A percentile compares a stretch with the other conserved stretches of the same genome.
phyloP scores from a whole-genome alignment of 2,113 vertebrate genomes.

The Dryoscopus gambensis region DNA sequence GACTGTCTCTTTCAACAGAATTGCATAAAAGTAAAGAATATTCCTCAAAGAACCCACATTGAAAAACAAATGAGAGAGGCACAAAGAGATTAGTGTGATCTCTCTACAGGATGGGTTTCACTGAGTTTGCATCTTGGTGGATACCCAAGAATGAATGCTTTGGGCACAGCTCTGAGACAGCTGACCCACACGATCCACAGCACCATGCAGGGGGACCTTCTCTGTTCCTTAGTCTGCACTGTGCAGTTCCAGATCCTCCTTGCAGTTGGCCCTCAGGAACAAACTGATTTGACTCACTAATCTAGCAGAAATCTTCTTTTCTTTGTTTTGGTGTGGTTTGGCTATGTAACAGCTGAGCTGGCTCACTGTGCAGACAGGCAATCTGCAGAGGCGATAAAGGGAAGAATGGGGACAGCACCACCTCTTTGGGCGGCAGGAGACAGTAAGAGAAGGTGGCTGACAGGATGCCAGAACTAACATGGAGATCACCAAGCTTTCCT shows the following conservation, averaged over 20 bases:
- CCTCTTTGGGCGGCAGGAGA: not conserved
- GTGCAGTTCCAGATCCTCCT: not conserved
- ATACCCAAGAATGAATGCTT: not conserved
- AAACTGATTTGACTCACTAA: not conserved
- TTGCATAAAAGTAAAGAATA: not conserved
- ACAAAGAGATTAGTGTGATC: not conserved
- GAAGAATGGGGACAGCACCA: not conserved
- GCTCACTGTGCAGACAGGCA: not conserved
- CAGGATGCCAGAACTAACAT: not conserved
- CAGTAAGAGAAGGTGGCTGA: not conserved
- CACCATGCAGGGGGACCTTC: not conserved
- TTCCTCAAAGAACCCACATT: not conserved
- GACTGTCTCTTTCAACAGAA: conserved; percentile 16
- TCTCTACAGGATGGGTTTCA: not conserved
- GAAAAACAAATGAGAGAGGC: not conserved
- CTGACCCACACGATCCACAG: not conserved
- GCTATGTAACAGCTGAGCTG: not conserved
- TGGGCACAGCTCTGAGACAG: not conserved
- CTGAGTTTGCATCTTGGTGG: not conserved
- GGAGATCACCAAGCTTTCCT: not conserved
- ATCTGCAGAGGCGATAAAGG: not conserved
- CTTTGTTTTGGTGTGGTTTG: not conserved
- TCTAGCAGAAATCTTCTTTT: not conserved
- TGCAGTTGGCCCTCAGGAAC: not conserved
- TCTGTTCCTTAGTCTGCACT: not conserved